Percentiles rank a stretch among this genome's conserved stretches.
Evolutionary conservation across 2,113 vertebrate genomes (phyloP).

Genomic region (Urocolius indicus): DNA sequence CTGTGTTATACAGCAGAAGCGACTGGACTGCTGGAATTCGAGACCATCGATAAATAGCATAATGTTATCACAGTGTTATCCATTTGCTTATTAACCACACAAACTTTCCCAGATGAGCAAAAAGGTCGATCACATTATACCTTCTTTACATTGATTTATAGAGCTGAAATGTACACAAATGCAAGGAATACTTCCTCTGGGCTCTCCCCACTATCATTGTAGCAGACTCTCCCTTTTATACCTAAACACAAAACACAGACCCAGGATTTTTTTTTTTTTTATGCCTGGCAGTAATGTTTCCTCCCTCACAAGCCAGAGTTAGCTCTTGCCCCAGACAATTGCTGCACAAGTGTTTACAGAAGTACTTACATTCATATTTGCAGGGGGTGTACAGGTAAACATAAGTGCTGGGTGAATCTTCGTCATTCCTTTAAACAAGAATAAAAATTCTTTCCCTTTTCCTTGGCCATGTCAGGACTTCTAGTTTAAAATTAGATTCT

Average conservation of each 20-base stretch:
- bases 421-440: not conserved
- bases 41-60: not conserved
- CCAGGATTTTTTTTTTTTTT: not conserved
- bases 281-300: not conserved
- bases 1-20: not conserved
- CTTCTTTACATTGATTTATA: not conserved
- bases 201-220: not conserved
- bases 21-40: not conserved
- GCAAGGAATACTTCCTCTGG: not conserved
- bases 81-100: not conserved
- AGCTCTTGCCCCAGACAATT: not conserved
- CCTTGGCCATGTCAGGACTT: not conserved
- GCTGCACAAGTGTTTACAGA: not conserved
- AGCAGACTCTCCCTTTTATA: not conserved
- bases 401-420: not conserved
- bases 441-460: not conserved
- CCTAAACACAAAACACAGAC: not conserved
- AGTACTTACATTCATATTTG: not conserved
- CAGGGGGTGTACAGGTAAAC: not conserved
- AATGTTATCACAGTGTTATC: no score
- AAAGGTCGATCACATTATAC: not conserved
- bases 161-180: not conserved
- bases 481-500: not conserved
- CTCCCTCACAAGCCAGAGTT: not conserved
- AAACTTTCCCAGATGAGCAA: not conserved